phyloP scores from a whole-genome alignment of 2,888 invertebrate species.

The Xanthorhoe spadicearia region DNA sequence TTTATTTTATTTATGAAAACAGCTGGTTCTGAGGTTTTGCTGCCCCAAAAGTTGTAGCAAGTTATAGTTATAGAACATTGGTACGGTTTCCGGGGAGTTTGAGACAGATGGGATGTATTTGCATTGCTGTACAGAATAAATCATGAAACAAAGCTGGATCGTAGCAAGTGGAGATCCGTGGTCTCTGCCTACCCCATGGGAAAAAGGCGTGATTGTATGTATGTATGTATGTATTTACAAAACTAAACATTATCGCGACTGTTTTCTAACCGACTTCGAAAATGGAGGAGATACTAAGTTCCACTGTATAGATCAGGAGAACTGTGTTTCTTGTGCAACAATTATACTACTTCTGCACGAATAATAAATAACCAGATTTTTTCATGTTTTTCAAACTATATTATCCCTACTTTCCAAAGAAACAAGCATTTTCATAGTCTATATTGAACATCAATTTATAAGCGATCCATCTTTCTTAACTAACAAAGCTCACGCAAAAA shows the following conservation, averaged over 20 bases:
- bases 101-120: not conserved
- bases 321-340: not conserved
- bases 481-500: not conserved
- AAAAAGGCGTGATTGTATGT: too few species aligned
- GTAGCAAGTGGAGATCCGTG: too few species aligned
- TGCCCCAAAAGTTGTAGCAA: not conserved
- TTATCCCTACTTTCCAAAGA: not conserved
- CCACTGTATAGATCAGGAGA: too few species aligned
- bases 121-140: not conserved
- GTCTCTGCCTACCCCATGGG: too few species aligned
- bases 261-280: too few species aligned
- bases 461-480: conserved; percentile 41
- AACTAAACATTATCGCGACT: too few species aligned
- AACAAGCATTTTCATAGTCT: conserved; percentile 46
- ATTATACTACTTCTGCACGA: not conserved
- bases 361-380: not conserved
- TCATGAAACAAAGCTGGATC: too few species aligned
- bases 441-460: conserved; percentile 51
- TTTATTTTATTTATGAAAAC: not conserved
- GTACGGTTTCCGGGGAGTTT: not conserved
- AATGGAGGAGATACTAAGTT: too few species aligned
- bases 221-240: too few species aligned
- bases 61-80: not conserved
- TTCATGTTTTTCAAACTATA: not conserved
- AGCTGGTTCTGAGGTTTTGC: not conserved